Base-by-base conservation (phyloP, 2,113 vertebrate genomes). In the Tamias sibiricus region DNA sequence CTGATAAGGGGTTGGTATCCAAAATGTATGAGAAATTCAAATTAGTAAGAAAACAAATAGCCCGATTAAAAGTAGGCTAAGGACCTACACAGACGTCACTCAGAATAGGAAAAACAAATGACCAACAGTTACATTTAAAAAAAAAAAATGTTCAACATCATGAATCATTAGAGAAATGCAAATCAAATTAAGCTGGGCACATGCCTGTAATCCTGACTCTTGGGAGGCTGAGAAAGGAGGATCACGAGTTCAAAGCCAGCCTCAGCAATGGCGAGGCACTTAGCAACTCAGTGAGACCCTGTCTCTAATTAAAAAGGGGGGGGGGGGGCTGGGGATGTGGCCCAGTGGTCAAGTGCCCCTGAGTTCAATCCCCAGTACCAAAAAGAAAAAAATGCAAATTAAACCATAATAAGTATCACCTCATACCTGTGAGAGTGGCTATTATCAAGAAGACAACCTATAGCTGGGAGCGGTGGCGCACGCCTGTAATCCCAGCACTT, bases 351-450 rank as follows among this genome's bases (percentile, higher is more conserved):
- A n/a, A n/a, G n/a, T n/a, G n/a, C n/a, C n/a, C n/a, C n/a, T n/a
- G n/a, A n/a, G n/a, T n/a, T n/a, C n/a, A n/a, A n/a, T n/a, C n/a
- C n/a, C n/a, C n/a, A n/a, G n/a, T n/a, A n/a, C n/a, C n/a, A n/a
- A n/a, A n/a, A n/a, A n/a, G n/a, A n/a, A n/a, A n/a, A n/a, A 66
- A 85, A 92, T 52, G 28, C n/a, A 68, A 24, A 76, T 35, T 76
- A 28, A 64, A 64, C 24, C 57, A 75, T 57, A 40, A 35, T 12
- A 7, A 54, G 2, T 35, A 26, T 91, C 13, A 12, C 24, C 49
- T 40, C 47, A 40, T 13, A 54, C 20, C 16, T 68, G n/a, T 59
- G 17, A 57, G 5, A 26, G 28, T 26, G n/a, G 13, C 44, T 74
- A 4, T 62, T 66, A 85, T 85, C 19, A 17, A 35, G 64, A 77